Percentiles rank a stretch among this genome's conserved stretches.
These are phyloP conservation scores for Epistrophe grossulariae DNA, from an alignment of 2,888 invertebrate species.

Conservation along the genomic window DNA sequence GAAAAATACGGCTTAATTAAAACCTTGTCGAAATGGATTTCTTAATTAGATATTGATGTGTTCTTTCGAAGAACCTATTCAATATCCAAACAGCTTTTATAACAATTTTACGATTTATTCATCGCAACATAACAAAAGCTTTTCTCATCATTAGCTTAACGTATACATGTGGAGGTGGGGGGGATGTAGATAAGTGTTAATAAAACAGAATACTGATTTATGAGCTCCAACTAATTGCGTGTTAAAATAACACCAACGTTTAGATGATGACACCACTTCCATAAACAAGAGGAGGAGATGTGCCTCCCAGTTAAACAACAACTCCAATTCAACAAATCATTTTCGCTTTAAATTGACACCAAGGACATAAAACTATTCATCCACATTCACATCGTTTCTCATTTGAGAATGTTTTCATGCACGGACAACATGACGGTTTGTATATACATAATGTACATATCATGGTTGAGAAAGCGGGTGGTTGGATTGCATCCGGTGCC, in stretches of 20 bases:
- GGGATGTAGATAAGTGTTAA: not conserved
- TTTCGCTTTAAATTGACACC: slow-evolving; percentile 53
- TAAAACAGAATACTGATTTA: slow-evolving; percentile 48
- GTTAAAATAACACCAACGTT: slow-evolving; percentile 50
- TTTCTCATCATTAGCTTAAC: slow-evolving; percentile 6
- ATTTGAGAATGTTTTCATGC: slow-evolving; percentile 5
- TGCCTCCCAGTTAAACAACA: not conserved
- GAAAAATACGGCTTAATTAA: not conserved
- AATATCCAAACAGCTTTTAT: not conserved
- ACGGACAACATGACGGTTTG: slow-evolving; percentile 16
- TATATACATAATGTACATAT: not conserved
- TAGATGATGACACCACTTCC: slow-evolving; percentile 32
- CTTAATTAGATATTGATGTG: slow-evolving; percentile 1
- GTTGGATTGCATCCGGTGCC: slow-evolving; percentile 10
- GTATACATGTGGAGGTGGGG: not conserved
- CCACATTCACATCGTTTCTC: slow-evolving; percentile 20
- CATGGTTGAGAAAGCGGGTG: slow-evolving; percentile 26
- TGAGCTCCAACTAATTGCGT: slow-evolving; percentile 61
- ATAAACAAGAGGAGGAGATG: slow-evolving; percentile 16
- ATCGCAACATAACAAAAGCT: not conserved
- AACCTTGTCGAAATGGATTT: not conserved
- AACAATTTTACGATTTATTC: not conserved
- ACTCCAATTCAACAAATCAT: slow-evolving; percentile 37
- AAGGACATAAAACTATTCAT: slow-evolving; percentile 36
- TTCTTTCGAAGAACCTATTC: not conserved